phyloP scores from a whole-genome alignment of 2,113 vertebrate species.

The Elephas maximus region DNA sequence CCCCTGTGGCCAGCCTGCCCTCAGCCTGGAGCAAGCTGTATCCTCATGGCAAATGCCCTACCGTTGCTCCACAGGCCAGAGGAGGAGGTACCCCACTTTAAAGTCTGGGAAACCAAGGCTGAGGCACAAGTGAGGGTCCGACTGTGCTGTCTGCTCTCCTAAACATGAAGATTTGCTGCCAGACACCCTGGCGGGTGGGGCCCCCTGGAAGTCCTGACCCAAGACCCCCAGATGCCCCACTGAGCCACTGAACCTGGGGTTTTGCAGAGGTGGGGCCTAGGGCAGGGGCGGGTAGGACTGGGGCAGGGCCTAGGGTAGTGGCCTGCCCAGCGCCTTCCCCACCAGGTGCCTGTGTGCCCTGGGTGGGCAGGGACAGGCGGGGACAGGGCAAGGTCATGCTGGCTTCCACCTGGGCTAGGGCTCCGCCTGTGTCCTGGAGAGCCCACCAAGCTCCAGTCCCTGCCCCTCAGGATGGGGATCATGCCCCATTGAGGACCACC shows the following conservation, averaged over 20 bases:
- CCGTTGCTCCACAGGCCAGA: fast-evolving
- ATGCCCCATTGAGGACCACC: background rate
- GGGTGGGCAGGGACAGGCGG: no score
- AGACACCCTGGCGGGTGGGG: fast-evolving
- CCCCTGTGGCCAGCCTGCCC: background rate
- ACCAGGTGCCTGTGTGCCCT: no score
- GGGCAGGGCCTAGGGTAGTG: fast-evolving
- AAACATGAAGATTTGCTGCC: background rate
- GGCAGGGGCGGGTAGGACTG: no score
- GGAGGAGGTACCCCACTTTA: no score
- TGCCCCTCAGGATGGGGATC: background rate
- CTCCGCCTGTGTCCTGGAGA: background rate
- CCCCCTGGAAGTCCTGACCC: background rate
- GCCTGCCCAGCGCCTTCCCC: background rate
- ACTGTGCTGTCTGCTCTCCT: no score
- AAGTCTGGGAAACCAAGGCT: background rate
- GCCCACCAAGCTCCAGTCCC: background rate
- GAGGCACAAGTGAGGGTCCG: fast-evolving
- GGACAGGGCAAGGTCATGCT: background rate
- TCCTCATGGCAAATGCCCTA: fast-evolving
- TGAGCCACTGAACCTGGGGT: no score
- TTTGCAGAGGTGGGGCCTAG: no score
- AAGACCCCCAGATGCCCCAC: no score
- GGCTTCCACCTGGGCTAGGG: background rate
- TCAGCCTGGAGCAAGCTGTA: fast-evolving